These are phyloP conservation scores for Gortyna flavago DNA, from an alignment of 2,888 invertebrate genomes.

Conservation along the genomic window DNA sequence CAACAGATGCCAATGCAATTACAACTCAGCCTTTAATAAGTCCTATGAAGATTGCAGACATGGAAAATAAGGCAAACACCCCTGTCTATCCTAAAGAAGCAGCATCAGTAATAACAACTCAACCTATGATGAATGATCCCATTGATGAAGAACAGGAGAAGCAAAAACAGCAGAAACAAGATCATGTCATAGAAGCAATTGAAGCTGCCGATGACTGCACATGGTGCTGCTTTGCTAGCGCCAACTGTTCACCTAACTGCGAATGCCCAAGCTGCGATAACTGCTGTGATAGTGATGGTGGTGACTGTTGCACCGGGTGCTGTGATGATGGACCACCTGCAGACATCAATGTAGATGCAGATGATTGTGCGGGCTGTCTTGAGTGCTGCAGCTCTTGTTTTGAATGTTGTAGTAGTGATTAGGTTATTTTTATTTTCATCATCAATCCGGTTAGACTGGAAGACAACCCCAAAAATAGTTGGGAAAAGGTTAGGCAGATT, in stretches of 20 bases:
- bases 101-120: conserved; percentile 34
- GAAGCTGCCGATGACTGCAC: background rate
- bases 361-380: conserved; percentile 3
- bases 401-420: conserved; percentile 38
- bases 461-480: background rate
- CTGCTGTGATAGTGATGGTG: conserved; percentile 9
- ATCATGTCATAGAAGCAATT: rapidly evolving
- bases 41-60: background rate
- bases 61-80: background rate
- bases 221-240: background rate
- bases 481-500: no score
- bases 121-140: conserved; percentile 17
- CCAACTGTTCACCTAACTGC: background rate
- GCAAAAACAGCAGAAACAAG: background rate
- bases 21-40: conserved; percentile 35
- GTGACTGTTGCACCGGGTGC: conserved; percentile 32
- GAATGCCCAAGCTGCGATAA: background rate
- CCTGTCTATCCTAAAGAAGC: background rate
- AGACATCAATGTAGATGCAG: background rate
- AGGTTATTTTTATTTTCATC: background rate
- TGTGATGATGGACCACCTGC: conserved; percentile 4
- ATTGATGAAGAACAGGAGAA: conserved; percentile 4
- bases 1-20: conserved; percentile 9
- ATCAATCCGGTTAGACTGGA: background rate
- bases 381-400: conserved; percentile 32